Evolutionary conservation across 30 jellyfish, hydroid and myxozoan genomes (phyloP).

Genomic region (Turritopsis rubra): DNA sequence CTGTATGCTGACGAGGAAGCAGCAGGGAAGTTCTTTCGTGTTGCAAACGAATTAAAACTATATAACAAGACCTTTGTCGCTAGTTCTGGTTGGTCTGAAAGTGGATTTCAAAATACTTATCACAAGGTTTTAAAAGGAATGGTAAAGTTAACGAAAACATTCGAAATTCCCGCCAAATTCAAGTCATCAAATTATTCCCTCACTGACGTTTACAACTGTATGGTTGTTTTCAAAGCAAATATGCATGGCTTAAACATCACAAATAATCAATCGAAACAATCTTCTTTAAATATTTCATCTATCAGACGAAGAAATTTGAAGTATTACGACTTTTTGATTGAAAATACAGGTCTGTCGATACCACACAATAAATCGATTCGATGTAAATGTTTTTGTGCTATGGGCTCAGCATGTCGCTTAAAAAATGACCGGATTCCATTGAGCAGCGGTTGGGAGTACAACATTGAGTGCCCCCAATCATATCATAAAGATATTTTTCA

Average conservation of each 20-base stretch:
- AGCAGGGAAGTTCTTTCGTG: not conserved
- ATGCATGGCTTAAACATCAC: not conserved
- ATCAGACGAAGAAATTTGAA: not conserved
- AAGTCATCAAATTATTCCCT: not conserved
- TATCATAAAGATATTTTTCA: not conserved
- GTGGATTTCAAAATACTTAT: not conserved
- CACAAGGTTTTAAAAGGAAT: not conserved
- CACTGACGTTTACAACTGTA: not conserved
- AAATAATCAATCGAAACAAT: not conserved
- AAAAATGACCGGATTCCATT: no score
- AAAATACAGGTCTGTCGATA: not conserved
- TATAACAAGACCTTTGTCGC: not conserved
- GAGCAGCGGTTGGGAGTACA: not conserved
- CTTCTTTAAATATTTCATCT: not conserved
- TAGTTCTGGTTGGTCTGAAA: conserved; percentile 6
- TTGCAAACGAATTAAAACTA: not conserved
- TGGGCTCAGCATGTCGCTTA: no score
- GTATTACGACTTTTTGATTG: not conserved
- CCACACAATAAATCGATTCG: not conserved
- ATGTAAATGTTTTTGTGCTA: no score
- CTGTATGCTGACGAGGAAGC: not conserved
- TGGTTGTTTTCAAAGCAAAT: not conserved
- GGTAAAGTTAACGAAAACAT: not conserved
- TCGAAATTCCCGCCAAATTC: not conserved
- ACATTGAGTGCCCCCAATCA: not conserved